phyloP scores from a whole-genome alignment of 2,888 invertebrate genomes.

The Trisateles emortualis region DNA sequence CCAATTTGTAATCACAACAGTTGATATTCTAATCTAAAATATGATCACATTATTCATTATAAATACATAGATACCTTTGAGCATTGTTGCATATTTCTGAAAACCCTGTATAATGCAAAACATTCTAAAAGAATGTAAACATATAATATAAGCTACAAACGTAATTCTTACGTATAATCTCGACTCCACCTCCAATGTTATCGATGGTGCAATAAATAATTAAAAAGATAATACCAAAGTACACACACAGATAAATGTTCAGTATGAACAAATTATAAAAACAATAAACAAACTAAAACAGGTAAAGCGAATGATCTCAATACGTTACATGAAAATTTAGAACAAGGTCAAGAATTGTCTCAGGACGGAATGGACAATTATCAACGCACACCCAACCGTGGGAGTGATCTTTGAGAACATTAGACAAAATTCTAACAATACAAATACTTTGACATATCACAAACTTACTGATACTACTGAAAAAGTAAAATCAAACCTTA shows the following conservation, averaged over 20 bases:
- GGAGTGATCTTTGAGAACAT: constrained; percentile 74
- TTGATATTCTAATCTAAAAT: too few species aligned
- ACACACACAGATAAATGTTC: not conserved
- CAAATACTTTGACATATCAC: constrained; percentile 54
- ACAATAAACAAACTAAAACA: constrained; percentile 14
- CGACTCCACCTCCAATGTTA: not conserved
- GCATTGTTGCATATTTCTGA: too few species aligned
- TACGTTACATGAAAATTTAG: constrained; percentile 66
- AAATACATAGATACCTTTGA: too few species aligned
- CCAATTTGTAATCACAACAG: too few species aligned
- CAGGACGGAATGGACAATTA: constrained; percentile 76
- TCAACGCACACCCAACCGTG: constrained; percentile 73
- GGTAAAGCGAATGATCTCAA: constrained; percentile 30
- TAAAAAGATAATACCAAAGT: not conserved
- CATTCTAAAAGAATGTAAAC: too few species aligned
- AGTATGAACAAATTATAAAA: not conserved
- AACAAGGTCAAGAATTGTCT: constrained; percentile 83
- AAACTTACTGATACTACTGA: constrained; percentile 44
- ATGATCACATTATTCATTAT: too few species aligned
- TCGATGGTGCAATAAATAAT: not conserved
- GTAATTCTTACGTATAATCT: not conserved
- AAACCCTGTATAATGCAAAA: too few species aligned
- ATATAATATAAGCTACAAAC: too few species aligned
- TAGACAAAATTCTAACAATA: constrained; percentile 59
- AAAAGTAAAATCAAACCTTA: constrained; percentile 27